These are phyloP conservation scores for Bolborhynchus lineola DNA, from an alignment of 2,113 vertebrate genomes.

Conservation along the genomic window DNA sequence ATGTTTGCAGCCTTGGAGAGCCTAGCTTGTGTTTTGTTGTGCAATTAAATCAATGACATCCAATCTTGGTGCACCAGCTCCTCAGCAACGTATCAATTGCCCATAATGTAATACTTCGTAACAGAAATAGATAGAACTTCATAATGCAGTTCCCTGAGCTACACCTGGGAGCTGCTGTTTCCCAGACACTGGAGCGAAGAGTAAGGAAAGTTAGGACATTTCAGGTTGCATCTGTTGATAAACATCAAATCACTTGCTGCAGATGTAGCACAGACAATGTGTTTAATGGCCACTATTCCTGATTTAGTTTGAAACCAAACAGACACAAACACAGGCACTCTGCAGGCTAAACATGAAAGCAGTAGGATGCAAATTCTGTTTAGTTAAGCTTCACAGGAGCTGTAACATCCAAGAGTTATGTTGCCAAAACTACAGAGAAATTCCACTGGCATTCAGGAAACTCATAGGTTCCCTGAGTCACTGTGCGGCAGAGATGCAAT, in stretches of 20 bases:
- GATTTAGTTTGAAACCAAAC: not conserved
- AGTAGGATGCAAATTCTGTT: not conserved
- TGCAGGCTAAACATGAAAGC: not conserved
- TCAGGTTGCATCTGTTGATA: not conserved
- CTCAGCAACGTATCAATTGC: not conserved
- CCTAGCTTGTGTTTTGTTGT: not conserved
- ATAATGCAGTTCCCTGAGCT: not conserved
- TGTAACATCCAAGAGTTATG: not conserved
- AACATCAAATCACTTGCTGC: not conserved
- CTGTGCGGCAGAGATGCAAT: not conserved
- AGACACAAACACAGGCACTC: not conserved
- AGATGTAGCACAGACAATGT: not conserved
- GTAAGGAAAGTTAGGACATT: not conserved
- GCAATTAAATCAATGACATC: not conserved
- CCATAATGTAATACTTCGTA: not conserved
- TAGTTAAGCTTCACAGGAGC: not conserved
- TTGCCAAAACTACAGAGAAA: not conserved
- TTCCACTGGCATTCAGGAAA: not conserved
- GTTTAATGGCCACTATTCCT: not conserved
- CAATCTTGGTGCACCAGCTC: not conserved
- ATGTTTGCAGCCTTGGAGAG: not conserved
- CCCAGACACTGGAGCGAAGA: not conserved
- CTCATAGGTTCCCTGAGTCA: not conserved
- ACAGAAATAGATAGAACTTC: not conserved
- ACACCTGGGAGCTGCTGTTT: not conserved